Evolutionary conservation across 2,113 vertebrate genomes (phyloP).

Genomic region (Pygoscelis adeliae): DNA sequence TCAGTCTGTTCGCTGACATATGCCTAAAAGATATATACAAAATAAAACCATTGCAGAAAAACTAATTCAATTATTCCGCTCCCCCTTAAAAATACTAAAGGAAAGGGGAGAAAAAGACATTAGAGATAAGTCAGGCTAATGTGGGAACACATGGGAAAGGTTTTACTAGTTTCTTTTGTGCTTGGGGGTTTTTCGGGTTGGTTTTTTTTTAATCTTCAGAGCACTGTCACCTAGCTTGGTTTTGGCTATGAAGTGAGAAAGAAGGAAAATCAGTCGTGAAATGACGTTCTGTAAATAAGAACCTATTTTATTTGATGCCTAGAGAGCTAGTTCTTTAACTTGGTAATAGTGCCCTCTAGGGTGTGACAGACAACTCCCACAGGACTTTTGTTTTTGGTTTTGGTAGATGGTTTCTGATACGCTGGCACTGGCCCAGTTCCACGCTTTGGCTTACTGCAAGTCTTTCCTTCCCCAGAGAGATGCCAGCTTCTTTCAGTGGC

Average conservation of each 20-base stretch:
- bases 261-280: neutral
- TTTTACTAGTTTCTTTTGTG: neutral
- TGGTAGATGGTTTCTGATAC: neutral
- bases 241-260: neutral
- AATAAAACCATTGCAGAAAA: neutral
- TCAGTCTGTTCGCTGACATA: neutral
- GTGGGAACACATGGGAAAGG: neutral
- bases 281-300: neutral
- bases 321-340: neutral
- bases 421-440: neutral
- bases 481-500: neutral
- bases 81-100: neutral
- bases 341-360: constrained; percentile 58
- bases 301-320: neutral
- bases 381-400: neutral
- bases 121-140: neutral
- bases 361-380: neutral
- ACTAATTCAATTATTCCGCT: neutral
- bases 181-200: neutral
- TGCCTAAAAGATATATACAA: neutral
- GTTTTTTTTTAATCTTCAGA: neutral
- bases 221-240: neutral
- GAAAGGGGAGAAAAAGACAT: neutral
- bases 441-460: neutral
- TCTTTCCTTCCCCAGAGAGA: neutral